Percentiles rank a stretch among this genome's conserved stretches.
Conservation (phyloP, 2,797 vertebrate species). For the Manis crassicaudata region DNA sequence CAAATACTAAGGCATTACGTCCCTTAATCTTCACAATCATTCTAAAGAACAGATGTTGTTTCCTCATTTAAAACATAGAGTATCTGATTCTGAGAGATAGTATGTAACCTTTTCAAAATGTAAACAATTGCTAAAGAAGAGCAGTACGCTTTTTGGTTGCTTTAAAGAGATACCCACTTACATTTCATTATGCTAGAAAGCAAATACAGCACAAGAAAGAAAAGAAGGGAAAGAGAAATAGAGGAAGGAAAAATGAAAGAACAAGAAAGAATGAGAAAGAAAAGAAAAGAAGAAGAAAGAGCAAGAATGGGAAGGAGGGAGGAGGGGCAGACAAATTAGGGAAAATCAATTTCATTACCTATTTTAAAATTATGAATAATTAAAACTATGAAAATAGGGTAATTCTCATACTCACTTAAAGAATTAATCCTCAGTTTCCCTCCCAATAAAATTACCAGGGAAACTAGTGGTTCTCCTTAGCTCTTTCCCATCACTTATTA, state of each 20-base stretch:
- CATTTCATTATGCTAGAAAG: constrained; percentile 8
- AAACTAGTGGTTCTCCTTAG: background rate
- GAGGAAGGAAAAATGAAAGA: no score
- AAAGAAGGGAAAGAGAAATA: background rate
- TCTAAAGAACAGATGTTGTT: background rate
- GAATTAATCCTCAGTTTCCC: background rate
- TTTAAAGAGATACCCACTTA: background rate
- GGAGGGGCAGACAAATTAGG: background rate
- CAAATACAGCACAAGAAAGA: background rate
- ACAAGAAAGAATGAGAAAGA: accelerated
- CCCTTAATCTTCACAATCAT: background rate
- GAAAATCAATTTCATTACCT: background rate
- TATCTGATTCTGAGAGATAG: background rate
- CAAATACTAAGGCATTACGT: background rate
- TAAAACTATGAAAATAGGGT: background rate
- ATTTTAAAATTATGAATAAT: background rate
- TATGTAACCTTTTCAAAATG: background rate
- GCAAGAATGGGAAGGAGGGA: no score
- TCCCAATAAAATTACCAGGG: background rate
- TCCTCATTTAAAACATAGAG: background rate
- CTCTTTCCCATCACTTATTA: background rate
- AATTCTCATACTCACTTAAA: background rate
- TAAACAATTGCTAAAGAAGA: background rate
- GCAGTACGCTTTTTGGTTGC: background rate
- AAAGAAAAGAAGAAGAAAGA: background rate